These are phyloP conservation scores for Stichodactyla helianthus DNA, from an alignment of 64 coral and sea anemone genomes.

Conservation along the genomic window DNA sequence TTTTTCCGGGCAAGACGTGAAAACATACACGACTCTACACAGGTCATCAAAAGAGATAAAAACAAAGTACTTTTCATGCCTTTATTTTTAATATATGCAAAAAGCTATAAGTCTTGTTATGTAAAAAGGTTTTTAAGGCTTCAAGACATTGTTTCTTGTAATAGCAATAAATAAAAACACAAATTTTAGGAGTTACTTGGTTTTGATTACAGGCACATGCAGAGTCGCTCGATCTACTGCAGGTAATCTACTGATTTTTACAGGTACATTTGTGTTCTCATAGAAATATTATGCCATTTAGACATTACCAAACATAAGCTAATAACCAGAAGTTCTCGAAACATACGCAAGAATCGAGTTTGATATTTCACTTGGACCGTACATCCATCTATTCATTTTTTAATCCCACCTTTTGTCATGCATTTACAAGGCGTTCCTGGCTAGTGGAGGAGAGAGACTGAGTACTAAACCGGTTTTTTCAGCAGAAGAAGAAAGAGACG, in stretches of 20 bases:
- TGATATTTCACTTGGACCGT: background rate
- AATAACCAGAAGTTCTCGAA: background rate
- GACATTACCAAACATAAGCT: background rate
- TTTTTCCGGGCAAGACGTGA: too few species aligned
- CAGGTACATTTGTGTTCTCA: background rate
- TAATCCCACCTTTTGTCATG: background rate
- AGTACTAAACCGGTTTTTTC: conserved; percentile 27
- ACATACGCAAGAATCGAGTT: background rate
- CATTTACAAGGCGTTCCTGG: conserved; percentile 10
- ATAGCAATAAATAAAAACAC: background rate
- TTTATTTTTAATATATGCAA: background rate
- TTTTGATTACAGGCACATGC: background rate
- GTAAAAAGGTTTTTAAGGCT: background rate
- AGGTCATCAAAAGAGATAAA: too few species aligned
- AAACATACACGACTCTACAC: too few species aligned
- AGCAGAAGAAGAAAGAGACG: background rate
- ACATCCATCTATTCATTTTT: background rate
- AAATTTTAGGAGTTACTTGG: background rate
- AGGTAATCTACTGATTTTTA: background rate
- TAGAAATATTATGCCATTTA: conserved; percentile 3
- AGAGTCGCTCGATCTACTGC: background rate
- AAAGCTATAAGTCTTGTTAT: background rate
- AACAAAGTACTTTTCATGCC: too few species aligned
- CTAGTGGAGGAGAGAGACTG: background rate
- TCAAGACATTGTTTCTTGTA: background rate